Evolutionary conservation across 1,140 invertebrate genomes (phyloP), one percentile per base, ranked within the genome.

Genomic region (Megathymus violae): DNA sequence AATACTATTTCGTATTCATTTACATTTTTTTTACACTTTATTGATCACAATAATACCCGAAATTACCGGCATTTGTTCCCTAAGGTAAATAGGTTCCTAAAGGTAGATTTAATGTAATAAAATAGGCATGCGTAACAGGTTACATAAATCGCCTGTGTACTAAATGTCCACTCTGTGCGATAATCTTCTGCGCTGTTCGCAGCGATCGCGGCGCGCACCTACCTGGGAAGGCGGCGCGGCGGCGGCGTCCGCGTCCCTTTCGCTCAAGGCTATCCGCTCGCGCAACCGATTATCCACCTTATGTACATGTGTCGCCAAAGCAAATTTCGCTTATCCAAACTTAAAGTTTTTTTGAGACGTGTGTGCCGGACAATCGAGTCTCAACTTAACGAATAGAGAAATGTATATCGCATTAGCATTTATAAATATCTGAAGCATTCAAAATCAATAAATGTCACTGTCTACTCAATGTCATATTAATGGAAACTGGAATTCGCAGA

Each of bases 221-320:
- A 82, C 85, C 82, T 84, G 78, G 73, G 72, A 72, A 76, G 75
- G 75, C 72, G 80, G 74, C 78, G 79, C 77, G 74, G 76, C 82
- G 80, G 64, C 75, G 80, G 73, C 75, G 78, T 67, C 70, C 64
- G 78, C 85, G 82, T 85, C 81, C 85, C 85, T 85, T 88, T 88
- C 81, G 76, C 82, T 79, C 85, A 88, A 88, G 82, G 85, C 80
- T 82, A 78, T 54, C 4, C 22, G 13, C 13, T n/a, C 40, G 9
- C 62, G 48, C 69, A 70, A 22, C 38, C 71, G 25, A 85, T 65
- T 69, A 63, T 63, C 63, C 52, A 56, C 78, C 71, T 71, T 76
- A 76, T 38, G 7, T 5, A 16, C 6, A 43, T 6, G 1, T 1
- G 9, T 52, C 16, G 40, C 62, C 36, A 47, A 27, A 60, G 62